Evolutionary conservation across 1,140 invertebrate genomes (phyloP).

Genomic region (Gryllus bimaculatus): DNA sequence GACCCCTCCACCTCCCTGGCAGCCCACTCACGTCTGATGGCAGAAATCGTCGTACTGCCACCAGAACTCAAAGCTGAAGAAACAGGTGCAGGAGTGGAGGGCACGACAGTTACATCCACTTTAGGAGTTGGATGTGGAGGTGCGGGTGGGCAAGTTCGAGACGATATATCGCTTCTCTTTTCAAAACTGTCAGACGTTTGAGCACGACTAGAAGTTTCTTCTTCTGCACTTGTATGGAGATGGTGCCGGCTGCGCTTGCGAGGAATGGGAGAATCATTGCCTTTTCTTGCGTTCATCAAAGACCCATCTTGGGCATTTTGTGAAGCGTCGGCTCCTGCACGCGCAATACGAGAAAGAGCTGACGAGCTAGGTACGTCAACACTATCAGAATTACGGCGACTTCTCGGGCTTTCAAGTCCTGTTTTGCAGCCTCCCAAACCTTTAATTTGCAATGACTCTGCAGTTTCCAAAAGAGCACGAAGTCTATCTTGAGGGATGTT

Average conservation of each 20-base stretch:
- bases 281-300: neutral
- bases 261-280: neutral
- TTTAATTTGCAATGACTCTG: conserved; percentile 21
- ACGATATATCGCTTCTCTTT: neutral
- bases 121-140: neutral
- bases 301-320: neutral
- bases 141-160: neutral
- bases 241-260: neutral
- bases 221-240: neutral
- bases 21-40: neutral
- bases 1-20: neutral
- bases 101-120: neutral
- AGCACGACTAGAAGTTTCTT: neutral
- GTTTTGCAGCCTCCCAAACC: conserved; percentile 10
- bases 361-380: neutral
- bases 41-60: neutral
- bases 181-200: neutral
- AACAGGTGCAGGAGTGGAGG: neutral
- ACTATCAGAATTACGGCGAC: neutral
- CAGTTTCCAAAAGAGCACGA: conserved; percentile 16
- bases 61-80: neutral
- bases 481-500: conserved; percentile 20
- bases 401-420: neutral
- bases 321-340: neutral
- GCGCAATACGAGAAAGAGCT: neutral